phyloP scores from a whole-genome alignment of 2,797 vertebrate genomes.

The Cossypha niveicapilla region DNA sequence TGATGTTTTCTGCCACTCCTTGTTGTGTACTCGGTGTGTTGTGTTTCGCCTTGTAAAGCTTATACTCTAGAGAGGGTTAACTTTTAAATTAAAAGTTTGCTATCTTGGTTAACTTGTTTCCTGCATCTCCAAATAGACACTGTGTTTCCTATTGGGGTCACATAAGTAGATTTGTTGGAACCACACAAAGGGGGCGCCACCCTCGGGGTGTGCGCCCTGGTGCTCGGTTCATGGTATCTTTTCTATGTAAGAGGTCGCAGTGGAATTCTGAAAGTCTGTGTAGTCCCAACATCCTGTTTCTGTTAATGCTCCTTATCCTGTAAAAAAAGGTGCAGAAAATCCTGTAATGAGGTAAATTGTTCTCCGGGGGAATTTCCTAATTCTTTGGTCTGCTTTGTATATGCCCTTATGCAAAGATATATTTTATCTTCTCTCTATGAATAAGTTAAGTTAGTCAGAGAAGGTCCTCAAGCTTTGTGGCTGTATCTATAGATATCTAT shows the following conservation, averaged over 20 bases:
- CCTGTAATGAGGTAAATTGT: background rate
- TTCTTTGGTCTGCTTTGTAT: background rate
- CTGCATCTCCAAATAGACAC: background rate
- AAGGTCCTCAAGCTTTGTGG: background rate
- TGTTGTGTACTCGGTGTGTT: background rate
- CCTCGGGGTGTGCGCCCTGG: rapidly evolving
- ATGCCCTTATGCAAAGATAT: background rate
- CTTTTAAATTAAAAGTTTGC: background rate
- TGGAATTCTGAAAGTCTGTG: background rate
- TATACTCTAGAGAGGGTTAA: background rate
- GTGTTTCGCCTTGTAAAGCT: background rate
- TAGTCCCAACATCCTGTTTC: background rate
- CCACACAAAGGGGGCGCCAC: rapidly evolving
- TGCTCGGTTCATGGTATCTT: background rate
- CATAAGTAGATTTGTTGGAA: background rate
- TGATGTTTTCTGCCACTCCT: background rate
- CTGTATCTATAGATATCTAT: too few species aligned
- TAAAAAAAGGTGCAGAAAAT: background rate
- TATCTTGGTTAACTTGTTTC: background rate
- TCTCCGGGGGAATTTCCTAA: background rate
- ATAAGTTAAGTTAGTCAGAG: background rate
- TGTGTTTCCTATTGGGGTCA: background rate
- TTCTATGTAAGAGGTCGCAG: background rate
- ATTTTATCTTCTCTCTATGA: background rate
- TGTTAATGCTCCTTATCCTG: background rate